A percentile compares a stretch with the other conserved stretches of the same genome.
Evolutionary conservation across 2,113 vertebrate genomes (phyloP).

Genomic region (Nesoenas mayeri): DNA sequence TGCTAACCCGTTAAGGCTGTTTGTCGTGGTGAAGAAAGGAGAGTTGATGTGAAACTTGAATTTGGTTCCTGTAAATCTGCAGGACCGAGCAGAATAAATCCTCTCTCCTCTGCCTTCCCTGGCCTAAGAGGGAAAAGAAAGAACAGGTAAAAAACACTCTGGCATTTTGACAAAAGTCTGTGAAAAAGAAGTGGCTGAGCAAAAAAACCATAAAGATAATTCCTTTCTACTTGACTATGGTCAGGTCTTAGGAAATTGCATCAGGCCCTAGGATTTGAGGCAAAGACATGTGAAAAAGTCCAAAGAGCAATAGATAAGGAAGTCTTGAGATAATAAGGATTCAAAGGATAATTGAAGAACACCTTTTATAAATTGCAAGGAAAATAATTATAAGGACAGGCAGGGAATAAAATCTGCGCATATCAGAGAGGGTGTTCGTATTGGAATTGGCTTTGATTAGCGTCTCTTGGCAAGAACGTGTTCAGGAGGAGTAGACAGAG

Average conservation of each 20-base stretch:
- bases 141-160: neutral
- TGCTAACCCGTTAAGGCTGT: neutral
- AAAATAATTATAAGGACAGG: neutral
- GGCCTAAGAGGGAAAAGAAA: neutral
- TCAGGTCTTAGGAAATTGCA: neutral
- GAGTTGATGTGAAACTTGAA: slow-evolving; percentile 19
- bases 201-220: neutral
- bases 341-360: neutral
- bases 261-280: neutral
- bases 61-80: neutral
- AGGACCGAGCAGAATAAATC: neutral
- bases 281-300: neutral
- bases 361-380: neutral
- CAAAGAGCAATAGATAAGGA: neutral
- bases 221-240: neutral
- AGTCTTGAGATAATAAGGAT: neutral
- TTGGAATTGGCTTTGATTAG: neutral
- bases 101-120: neutral
- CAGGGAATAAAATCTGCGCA: neutral
- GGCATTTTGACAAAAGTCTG: neutral
- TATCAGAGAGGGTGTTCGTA: neutral
- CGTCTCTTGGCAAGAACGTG: neutral
- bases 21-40: neutral
- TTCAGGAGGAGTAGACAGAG: neutral
- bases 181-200: neutral